Conservation (phyloP, 2,888 invertebrate genomes). For the Eupithecia dodoneata region DNA sequence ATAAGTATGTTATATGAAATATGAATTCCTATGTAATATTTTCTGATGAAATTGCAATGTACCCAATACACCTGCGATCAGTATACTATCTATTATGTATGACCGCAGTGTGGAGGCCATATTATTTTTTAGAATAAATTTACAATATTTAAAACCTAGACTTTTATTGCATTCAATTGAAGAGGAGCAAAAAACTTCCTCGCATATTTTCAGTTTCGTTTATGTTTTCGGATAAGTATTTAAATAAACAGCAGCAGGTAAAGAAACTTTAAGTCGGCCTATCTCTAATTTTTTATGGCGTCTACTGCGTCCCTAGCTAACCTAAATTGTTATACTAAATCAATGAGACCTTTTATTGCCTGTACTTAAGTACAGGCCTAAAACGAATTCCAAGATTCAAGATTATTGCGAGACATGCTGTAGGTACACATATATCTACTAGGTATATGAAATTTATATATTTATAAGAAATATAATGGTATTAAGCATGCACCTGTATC, state of each 20-base stretch:
- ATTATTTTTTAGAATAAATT: conserved; percentile 1
- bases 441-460: neutral
- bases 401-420: neutral
- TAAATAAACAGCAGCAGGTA: neutral
- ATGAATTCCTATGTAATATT: neutral
- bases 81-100: neutral
- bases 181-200: neutral
- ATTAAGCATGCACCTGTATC: neutral
- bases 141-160: neutral
- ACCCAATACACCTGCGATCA: neutral
- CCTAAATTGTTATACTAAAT: neutral
- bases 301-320: neutral
- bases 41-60: neutral
- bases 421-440: neutral
- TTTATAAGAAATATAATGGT: neutral
- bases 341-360: neutral
- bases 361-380: neutral
- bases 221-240: neutral
- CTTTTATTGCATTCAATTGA: neutral
- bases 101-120: conserved; percentile 1
- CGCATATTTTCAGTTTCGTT: neutral
- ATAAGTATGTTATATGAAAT: neutral
- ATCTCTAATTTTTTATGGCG: neutral
- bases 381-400: neutral
- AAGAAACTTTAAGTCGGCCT: neutral